Evolutionary conservation across 2,888 invertebrate genomes (phyloP), one percentile per base, ranked within the genome.

Genomic region (Drosophila barbarae): DNA sequence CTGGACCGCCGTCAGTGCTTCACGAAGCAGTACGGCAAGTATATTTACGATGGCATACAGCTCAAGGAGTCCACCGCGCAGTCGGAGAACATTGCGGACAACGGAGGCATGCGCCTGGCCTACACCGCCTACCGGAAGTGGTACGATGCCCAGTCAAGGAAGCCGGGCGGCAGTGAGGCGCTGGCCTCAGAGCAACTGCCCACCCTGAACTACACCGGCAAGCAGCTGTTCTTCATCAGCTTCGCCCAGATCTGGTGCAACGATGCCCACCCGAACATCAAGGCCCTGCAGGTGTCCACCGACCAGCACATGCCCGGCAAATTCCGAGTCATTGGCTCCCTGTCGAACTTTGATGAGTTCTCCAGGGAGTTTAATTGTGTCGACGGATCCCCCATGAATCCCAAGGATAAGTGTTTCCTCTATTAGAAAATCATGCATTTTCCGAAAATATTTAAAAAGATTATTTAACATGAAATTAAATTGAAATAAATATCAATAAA

Each of bases 71-170:
- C 77, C n/a, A 71, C 57, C 0, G 60, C 71, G 0, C 87, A 88
- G 36, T 73, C 83, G 21, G 88, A 89, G 59, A 87, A 89, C 51
- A 86, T 88, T 44, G 88, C 89, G 32, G 89, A 89, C 28, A 88
- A 87, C 57, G 89, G 87, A 0, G 89, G 86, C 7, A 18, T 89
- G 9, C 84, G 86, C 15, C 67, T 88, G 38, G 88, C 88, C 15
- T 89, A 84, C 49, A 69, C 71, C 15, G 87, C 89, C 32, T 88
- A 88, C 69, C 61, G 77, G 13, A 74, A 71, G 7, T 87, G 88
- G 88, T 72, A 77, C 36, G 55, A 81, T 4, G 10, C 28, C 0
- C 55, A 52, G 32, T 58, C 75, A 3, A 68, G 64, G 1, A 21
- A 34, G 2, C 38, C 21, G 12, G 47, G 59, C 4, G 69, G 51